These are phyloP conservation scores for Loris lydekkerianus DNA, from an alignment of 2,797 vertebrate genomes.

Conservation along the genomic window DNA sequence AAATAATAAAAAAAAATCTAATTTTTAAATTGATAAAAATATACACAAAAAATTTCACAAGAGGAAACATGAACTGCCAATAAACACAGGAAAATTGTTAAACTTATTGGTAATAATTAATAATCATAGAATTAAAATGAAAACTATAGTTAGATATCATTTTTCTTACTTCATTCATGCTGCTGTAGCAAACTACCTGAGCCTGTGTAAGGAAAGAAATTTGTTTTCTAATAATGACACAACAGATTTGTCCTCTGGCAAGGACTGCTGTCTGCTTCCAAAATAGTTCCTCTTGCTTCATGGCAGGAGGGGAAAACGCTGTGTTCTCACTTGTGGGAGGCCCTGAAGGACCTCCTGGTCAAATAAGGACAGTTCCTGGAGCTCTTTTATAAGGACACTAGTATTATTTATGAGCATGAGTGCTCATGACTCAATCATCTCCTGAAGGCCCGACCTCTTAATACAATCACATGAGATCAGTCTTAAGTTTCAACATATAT, in stretches of 20 bases:
- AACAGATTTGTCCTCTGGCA: neutral
- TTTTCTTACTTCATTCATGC: neutral
- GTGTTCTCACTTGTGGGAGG: no score
- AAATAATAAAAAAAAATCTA: neutral
- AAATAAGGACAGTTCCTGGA: no score
- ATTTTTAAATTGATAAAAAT: neutral
- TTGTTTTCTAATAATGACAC: neutral
- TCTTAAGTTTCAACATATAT: no score
- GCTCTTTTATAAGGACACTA: no score
- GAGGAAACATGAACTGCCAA: neutral
- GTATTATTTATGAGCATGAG: no score
- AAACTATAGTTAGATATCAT: neutral
- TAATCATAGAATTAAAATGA: neutral
- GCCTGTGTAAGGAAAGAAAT: neutral
- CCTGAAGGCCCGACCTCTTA: no score
- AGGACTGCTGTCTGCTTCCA: neutral
- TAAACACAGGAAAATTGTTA: neutral
- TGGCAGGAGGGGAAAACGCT: no score
- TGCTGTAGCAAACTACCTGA: neutral
- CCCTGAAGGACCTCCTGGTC: no score
- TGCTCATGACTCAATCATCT: no score
- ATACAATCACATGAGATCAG: no score
- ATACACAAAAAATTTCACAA: neutral
- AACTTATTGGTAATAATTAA: neutral
- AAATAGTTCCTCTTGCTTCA: neutral